Conservation (phyloP, 92 coral and sea anemone genomes). For the Siderastrea siderea region DNA sequence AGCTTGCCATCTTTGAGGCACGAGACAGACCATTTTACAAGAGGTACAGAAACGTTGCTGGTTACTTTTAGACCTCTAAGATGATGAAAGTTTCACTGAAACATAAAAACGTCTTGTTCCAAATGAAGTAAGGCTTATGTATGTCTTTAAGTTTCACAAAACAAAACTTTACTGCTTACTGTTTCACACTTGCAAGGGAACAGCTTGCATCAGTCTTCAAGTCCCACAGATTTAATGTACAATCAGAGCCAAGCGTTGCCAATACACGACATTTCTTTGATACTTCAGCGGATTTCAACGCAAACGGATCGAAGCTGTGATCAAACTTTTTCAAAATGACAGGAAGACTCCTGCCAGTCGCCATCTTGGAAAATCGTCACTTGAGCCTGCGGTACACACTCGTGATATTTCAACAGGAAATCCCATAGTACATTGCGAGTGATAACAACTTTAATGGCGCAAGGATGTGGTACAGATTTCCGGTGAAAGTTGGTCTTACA, state of each 20-base stretch:
- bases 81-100: neutral
- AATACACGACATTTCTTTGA: constrained; percentile 38
- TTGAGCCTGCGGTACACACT: constrained; percentile 31
- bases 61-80: too few species aligned
- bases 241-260: constrained; percentile 33
- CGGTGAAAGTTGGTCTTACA: constrained; percentile 12
- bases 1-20: too few species aligned
- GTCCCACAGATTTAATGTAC: constrained; percentile 38
- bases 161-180: constrained; percentile 12
- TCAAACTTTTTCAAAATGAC: constrained; percentile 85
- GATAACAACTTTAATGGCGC: constrained; percentile 22
- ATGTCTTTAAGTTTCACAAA: neutral
- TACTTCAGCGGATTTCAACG: constrained; percentile 17
- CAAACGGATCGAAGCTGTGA: constrained; percentile 20
- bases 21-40: too few species aligned
- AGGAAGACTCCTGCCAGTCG: constrained; percentile 76
- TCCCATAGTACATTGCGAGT: constrained; percentile 20
- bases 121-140: neutral
- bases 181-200: constrained; percentile 19
- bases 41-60: too few species aligned
- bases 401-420: neutral
- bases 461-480: constrained; percentile 15
- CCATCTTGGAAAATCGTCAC: constrained; percentile 78
- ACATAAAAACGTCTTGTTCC: neutral
- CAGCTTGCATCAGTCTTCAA: constrained; percentile 30